These are phyloP conservation scores for Parnassius smintheus DNA, from an alignment of 2,888 invertebrate species.

Conservation along the genomic window DNA sequence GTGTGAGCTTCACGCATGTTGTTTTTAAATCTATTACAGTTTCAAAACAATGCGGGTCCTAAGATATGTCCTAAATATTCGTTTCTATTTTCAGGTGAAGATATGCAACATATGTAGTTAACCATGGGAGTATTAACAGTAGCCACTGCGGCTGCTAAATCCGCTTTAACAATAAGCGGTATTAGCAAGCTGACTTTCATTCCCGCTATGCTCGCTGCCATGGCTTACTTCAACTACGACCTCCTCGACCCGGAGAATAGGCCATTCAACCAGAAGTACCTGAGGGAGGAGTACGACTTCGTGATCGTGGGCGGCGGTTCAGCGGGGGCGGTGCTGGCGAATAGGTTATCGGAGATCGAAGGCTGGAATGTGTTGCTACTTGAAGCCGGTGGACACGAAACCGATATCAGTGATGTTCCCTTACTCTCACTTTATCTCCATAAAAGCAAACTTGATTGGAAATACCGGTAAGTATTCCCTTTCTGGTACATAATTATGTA, in stretches of 20 bases:
- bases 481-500: no score
- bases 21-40: no score
- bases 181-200: constrained; percentile 87
- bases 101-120: constrained; percentile 41
- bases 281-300: constrained; percentile 89
- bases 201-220: constrained; percentile 87
- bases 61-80: no score
- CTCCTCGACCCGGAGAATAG: constrained; percentile 91
- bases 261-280: constrained; percentile 84
- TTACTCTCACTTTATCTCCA: constrained; percentile 93
- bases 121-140: constrained; percentile 68
- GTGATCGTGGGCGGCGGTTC: constrained; percentile 91
- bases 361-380: constrained; percentile 89
- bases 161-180: constrained; percentile 86
- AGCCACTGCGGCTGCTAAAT: constrained; percentile 85
- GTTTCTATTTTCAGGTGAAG: constrained; percentile 37
- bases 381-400: constrained; percentile 94
- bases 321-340: constrained; percentile 91
- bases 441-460: constrained; percentile 95
- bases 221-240: constrained; percentile 93
- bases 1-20: no score
- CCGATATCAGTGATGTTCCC: constrained; percentile 92
- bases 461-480: constrained; percentile 83
- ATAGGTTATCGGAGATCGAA: constrained; percentile 88
- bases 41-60: no score